Base-by-base conservation (phyloP, 2,797 vertebrate species). In the Tangara arthus region DNA sequence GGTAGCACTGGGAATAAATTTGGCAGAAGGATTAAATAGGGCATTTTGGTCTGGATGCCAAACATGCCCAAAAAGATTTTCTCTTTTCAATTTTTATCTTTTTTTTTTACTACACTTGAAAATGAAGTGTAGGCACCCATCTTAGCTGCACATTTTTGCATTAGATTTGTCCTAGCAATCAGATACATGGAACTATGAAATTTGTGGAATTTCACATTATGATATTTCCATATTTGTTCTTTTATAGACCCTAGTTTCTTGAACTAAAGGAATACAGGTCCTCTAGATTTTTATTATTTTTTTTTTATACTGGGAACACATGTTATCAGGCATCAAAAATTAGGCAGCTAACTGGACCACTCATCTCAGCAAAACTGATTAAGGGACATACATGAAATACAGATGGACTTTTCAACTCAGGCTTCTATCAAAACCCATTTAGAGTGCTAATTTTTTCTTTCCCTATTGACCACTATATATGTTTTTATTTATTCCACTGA, bases 401-500 rank as follows among this genome's bases (percentile, higher is more conserved):
- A 86, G 8, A 17, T 64, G 64, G n/a, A 91, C 71, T 93, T 82
- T 94, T 69, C 64, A 68, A 55, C 15, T 35, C 21, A 47, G 46
- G 27, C 28, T 88, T 86, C 50, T 60, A 61, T 85, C 82, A 89
- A 90, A 90, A 68, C 11, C 19, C 37, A 66, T 89, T 90, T 88
- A 63, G 44, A 91, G 14, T 52, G 53, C 20, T 65, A 77, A 37
- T 15, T 73, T 93, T 87, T 92, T 65, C 60, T 91, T 69, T 78
- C 49, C 14, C 52, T 93, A 32, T 60, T 85, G 65, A 77, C 37
- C 34, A 75, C 34, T 83, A 9, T 59, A 82, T 89, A 81, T 80
- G 34, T 88, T 87, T 82, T 56, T 61, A 50, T 78, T 93, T 91
- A 82, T 83, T 94, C 90, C 52, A 79, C 80, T 78, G 72, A 53